Base-by-base conservation (phyloP, 1,140 invertebrate species). In the Nomia melanderi region DNA sequence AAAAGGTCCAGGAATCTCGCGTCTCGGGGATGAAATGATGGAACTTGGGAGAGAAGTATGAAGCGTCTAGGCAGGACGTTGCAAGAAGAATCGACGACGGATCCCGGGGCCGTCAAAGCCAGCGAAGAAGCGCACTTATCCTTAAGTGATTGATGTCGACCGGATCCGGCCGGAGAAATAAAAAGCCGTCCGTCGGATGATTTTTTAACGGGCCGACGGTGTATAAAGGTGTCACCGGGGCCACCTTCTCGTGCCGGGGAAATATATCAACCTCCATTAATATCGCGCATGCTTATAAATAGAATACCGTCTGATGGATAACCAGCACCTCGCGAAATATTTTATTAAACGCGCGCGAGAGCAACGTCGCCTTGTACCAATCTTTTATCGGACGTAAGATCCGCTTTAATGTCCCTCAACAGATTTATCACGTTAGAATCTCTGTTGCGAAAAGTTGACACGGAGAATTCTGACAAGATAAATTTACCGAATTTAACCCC, bases 71-170 rank as follows among this genome's bases (percentile, higher is more conserved):
- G 77, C 50, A 71, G 63, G 77, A 78, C 79, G 81, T 44, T 78
- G 85, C 65, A 88, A 88, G 76, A 85, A 88, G 81, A 90, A 88
- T 81, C 87, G 88, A 84, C 84, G 81, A 85, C 83, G 82, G 76
- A 87, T 84, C 82, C 83, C 83, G 62, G 12, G 41, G 75, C 71
- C 78, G 88, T 89, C 75, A 88, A 87, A 80, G 77, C 78, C 79
- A 81, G 80, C 72, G 56, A 67, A 79, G 56, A 77, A 77, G 75
- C 79, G 79, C 78, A 81, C 78, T 83, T 82, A 80, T 76, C 81
- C 75, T 81, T 78, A 82, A 77, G 78, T 87, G 86, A 87, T 87
- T 78, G 82, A 87, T 87, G 86, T 75, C 75, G 78, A 56, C 63
- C 72, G 75, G 54, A 62, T 81, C 75, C 59, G 73, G 29, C 17